A percentile compares a stretch with the other conserved stretches of the same genome.
These are phyloP conservation scores for Hypsopygia costalis DNA, from an alignment of 2,888 invertebrate genomes.

Conservation along the genomic window DNA sequence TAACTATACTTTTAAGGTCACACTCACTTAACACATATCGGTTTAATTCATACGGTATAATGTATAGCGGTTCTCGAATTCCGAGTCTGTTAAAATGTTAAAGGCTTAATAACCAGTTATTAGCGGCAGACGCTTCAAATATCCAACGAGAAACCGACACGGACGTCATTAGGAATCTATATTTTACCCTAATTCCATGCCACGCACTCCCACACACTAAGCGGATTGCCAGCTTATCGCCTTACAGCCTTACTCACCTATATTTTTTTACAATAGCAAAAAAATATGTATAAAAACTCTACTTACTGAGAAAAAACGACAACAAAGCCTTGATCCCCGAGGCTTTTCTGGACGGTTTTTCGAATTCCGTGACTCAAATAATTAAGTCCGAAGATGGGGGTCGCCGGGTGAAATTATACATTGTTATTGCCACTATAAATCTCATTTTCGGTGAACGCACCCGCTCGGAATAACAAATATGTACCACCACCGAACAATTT, in stretches of 20 bases:
- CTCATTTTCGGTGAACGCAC: constrained; percentile 66
- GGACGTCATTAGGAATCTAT: constrained; percentile 63
- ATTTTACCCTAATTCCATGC: constrained; percentile 64
- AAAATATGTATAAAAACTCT: constrained; percentile 47
- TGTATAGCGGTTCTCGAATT: constrained; percentile 10
- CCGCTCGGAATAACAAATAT: constrained; percentile 61
- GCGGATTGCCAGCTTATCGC: constrained; percentile 76
- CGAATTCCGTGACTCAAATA: constrained; percentile 78
- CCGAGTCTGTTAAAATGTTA: constrained; percentile 9
- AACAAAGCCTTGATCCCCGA: constrained; percentile 67
- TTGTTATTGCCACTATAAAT: constrained; percentile 75
- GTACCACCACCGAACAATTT: constrained; percentile 32
- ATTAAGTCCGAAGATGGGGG: constrained; percentile 69
- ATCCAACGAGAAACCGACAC: constrained; percentile 25
- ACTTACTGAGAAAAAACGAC: constrained; percentile 54
- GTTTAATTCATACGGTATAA: neutral
- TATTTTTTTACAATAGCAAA: constrained; percentile 63
- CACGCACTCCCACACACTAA: constrained; percentile 61
- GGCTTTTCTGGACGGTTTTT: constrained; percentile 67
- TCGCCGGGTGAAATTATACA: constrained; percentile 70
- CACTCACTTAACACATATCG: constrained; percentile 1
- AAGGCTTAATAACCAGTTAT: constrained; percentile 14
- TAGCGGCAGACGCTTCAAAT: constrained; percentile 20
- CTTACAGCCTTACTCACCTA: constrained; percentile 62
- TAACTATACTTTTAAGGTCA: neutral